A percentile compares a stretch with the other conserved stretches of the same genome.
These are phyloP conservation scores for Axea sp. DNA, from an alignment of 2,888 invertebrate genomes.

Conservation along the genomic window DNA sequence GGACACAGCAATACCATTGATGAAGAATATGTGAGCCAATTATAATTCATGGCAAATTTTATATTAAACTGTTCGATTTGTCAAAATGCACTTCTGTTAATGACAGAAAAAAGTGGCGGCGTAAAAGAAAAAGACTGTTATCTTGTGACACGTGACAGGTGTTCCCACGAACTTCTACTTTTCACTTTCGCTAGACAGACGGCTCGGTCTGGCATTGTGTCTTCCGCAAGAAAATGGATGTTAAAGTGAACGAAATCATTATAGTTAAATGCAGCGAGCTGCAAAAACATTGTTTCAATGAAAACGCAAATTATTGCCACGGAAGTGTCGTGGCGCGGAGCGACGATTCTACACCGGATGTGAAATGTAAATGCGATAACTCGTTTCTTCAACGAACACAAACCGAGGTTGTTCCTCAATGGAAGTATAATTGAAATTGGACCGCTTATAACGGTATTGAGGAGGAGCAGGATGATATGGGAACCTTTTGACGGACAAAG, in stretches of 20 bases:
- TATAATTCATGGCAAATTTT: too few species aligned
- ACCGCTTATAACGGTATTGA: constrained; percentile 53
- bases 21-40: too few species aligned
- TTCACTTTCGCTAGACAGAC: constrained; percentile 46
- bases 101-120: constrained; percentile 14
- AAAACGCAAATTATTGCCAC: constrained; percentile 4
- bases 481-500: constrained; percentile 29
- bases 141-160: constrained; percentile 47
- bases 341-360: constrained; percentile 31
- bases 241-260: constrained; percentile 17
- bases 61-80: too few species aligned
- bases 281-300: constrained; percentile 2
- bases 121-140: constrained; percentile 18
- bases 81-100: constrained; percentile 5
- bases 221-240: constrained; percentile 20
- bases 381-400: constrained; percentile 32
- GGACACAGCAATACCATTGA: too few species aligned
- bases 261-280: background rate
- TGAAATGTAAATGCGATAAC: constrained; percentile 52
- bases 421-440: constrained; percentile 50
- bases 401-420: constrained; percentile 27
- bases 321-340: background rate
- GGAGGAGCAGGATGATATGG: constrained; percentile 49
- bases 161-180: constrained; percentile 41
- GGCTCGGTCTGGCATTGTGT: constrained; percentile 14